A percentile compares a stretch with the other conserved stretches of the same genome.
Conservation (phyloP, 2,888 invertebrate genomes). For the Oxystoma pomonae region DNA sequence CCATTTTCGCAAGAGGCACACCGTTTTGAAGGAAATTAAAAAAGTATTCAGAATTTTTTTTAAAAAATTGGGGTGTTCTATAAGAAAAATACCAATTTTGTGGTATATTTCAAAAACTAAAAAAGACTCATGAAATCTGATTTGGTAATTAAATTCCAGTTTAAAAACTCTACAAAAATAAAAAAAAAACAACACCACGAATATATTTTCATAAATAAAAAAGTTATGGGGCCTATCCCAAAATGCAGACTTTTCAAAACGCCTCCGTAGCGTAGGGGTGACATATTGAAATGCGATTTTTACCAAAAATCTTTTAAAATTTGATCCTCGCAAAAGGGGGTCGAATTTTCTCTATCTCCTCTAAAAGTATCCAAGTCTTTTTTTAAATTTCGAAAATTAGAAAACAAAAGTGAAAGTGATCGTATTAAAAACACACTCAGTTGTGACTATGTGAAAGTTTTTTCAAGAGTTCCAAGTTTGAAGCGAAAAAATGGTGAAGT, state of each 20-base stretch:
- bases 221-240: background rate
- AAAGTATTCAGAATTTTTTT: too few species aligned
- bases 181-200: too few species aligned
- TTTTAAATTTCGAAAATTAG: background rate
- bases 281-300: background rate
- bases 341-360: background rate
- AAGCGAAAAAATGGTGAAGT: too few species aligned
- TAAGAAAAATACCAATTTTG: background rate
- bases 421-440: background rate
- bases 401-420: background rate
- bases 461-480: too few species aligned
- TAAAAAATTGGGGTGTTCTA: too few species aligned
- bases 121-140: background rate
- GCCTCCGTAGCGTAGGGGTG: background rate
- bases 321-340: background rate
- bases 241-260: background rate
- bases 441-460: too few species aligned
- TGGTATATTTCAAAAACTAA: background rate
- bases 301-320: background rate
- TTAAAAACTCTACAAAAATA: background rate
- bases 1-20: too few species aligned
- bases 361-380: background rate
- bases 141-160: background rate
- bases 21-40: too few species aligned
- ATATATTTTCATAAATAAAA: slow-evolving; percentile 1